Evolutionary conservation across 2,888 invertebrate genomes (phyloP).

Genomic region (Yponomeuta malinellus): DNA sequence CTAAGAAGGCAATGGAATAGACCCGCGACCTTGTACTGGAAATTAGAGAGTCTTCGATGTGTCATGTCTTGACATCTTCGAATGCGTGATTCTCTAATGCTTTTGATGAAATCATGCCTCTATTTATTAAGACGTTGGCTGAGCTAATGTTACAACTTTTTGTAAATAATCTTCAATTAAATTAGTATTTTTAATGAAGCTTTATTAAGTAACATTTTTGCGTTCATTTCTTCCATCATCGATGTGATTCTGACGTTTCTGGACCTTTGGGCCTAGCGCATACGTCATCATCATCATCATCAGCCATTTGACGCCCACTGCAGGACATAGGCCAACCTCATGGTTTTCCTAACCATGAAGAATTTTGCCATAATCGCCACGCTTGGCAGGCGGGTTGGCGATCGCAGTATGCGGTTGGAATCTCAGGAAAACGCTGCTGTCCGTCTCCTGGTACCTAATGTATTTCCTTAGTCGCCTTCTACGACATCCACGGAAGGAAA

Average conservation of each 20-base stretch:
- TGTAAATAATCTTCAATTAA: background rate
- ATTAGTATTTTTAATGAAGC: background rate
- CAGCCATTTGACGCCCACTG: no score
- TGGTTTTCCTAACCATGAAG: no score
- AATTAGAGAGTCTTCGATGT: background rate
- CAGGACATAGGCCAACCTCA: no score
- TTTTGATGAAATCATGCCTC: background rate
- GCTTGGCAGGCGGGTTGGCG: no score
- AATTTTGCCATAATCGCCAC: no score
- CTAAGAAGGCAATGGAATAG: background rate
- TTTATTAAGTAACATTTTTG: background rate
- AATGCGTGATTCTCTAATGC: background rate
- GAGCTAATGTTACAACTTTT: slow-evolving; percentile 8
- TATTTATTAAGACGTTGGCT: background rate
- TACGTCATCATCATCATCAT: no score
- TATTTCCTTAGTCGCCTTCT: no score
- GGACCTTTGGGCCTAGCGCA: no score
- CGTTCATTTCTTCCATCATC: background rate
- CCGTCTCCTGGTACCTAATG: no score
- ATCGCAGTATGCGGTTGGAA: no score
- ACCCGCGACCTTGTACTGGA: slow-evolving; percentile 4
- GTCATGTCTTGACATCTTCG: background rate
- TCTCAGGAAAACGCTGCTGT: no score
- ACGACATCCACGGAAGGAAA: no score
- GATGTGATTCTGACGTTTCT: background rate